Base-by-base conservation (phyloP, 2,797 vertebrate species). In the Micromesistius poutassou region DNA sequence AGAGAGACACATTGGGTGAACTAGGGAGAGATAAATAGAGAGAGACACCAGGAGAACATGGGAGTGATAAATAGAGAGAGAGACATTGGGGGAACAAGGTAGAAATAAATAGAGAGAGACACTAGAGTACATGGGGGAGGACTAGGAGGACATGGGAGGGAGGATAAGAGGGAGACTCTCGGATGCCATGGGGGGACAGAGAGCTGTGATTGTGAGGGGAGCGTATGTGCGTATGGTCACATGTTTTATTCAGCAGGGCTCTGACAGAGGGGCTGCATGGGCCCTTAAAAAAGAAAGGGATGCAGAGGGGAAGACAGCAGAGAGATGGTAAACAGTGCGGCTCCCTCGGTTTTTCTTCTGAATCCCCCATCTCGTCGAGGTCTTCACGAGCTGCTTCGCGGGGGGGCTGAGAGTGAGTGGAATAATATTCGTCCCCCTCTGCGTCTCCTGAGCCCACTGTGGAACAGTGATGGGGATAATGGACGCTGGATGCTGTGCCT, bases 181-280 rank as follows among this genome's bases (percentile, higher is more conserved):
- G 22, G 55, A 62, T 22, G 5, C 4, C 55, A 62, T 62, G 22
- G 72, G 76, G 85, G 74, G 82, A 73, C 71, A 84, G 80, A 85
- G 84, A 81, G 85, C 85, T 84, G 81, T 78, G 87, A 62, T 88
- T 91, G 87, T 83, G 88, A 81, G 77, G 83, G 86, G 50, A 81
- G 87, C 62, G 74, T 76, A 82, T 83, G 30, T 30, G 84, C 79
- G 71, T 84, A 83, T 79, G 81, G 87, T 12, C 2, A 10, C 88
- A 92, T 92, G 88, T 88, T 91, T 93, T 90, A 93, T 92, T 92
- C 90, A 93, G 50, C 25, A 19, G 14, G 28, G 55, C 55, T 62
- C 55, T 62, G 22, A 62, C 55, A 62, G 55, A 62, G 50, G 50
- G 22, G 55, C 55, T 25, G 22, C 55, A n/a, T 25, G 22, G 2